Percentiles rank a stretch among this genome's conserved stretches.
Evolutionary conservation across 1,140 invertebrate genomes (phyloP).

Genomic region (Drosophila ficusphila): DNA sequence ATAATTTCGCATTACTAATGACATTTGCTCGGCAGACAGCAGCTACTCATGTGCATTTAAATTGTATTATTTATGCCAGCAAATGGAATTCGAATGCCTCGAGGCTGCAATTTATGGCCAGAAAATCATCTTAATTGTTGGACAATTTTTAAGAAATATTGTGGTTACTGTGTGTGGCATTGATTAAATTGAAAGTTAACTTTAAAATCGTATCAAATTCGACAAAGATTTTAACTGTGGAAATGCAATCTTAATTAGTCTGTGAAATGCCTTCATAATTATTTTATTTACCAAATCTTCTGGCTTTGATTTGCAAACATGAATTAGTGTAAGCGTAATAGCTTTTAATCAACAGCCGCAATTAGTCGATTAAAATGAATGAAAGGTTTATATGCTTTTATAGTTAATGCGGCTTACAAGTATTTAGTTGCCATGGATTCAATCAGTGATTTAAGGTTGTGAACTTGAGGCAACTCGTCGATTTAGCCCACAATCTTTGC

Average conservation of each 20-base stretch:
- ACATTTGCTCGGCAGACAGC: constrained; percentile 1
- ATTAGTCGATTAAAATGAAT: not conserved
- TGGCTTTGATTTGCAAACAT: not conserved
- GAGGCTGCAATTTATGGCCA: too few relatives aligned
- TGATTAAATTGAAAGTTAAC: too few relatives aligned
- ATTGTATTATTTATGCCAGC: not conserved
- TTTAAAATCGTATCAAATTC: too few relatives aligned
- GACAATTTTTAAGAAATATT: too few relatives aligned
- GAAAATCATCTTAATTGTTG: too few relatives aligned
- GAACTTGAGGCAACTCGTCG: too few relatives aligned
- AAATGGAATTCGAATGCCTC: too few relatives aligned
- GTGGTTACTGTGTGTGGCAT: too few relatives aligned
- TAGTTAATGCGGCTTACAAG: not conserved
- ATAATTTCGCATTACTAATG: constrained; percentile 43
- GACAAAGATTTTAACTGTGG: too few relatives aligned
- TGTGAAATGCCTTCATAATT: not conserved
- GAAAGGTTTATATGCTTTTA: not conserved
- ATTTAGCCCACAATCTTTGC: too few relatives aligned
- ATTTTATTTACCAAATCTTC: not conserved
- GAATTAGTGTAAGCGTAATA: not conserved
- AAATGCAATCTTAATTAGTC: too few relatives aligned
- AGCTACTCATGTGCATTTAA: not conserved
- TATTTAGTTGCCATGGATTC: not conserved
- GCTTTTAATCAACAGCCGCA: not conserved
- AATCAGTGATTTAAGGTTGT: not conserved